Conservation (phyloP, 2,113 vertebrate species). For the Pavo muticus region DNA sequence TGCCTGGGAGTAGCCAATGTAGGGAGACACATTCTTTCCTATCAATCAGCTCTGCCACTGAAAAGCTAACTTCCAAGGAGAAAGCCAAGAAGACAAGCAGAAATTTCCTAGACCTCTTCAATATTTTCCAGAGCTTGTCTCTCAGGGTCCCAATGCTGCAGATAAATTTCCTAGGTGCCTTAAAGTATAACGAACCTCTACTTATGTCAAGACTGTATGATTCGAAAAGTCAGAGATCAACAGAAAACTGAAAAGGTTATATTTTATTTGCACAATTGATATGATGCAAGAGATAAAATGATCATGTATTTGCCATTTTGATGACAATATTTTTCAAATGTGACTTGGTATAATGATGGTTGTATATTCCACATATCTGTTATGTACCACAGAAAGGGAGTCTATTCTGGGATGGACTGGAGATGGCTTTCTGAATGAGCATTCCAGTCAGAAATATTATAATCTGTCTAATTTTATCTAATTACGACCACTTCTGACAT, state of each 20-base stretch:
- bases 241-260: conserved; percentile 11
- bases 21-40: not conserved
- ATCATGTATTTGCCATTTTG: not conserved
- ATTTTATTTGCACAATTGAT: not conserved
- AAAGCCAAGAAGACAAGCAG: not conserved
- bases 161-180: conserved; percentile 33
- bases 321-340: not conserved
- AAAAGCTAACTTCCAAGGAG: not conserved
- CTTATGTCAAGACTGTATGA: not conserved
- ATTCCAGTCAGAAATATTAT: not conserved
- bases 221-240: not conserved
- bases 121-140: not conserved
- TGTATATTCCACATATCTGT: not conserved
- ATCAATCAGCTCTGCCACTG: not conserved
- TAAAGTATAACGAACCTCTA: not conserved
- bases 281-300: not conserved
- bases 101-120: not conserved
- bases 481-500: not conserved
- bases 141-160: not conserved
- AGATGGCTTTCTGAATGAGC: not conserved
- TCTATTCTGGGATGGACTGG: not conserved
- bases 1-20: not conserved
- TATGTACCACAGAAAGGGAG: not conserved
- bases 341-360: not conserved
- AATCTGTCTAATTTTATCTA: not conserved